Evolutionary conservation across 2,113 vertebrate genomes (phyloP), one percentile per base, ranked within the genome.

Genomic region (Ictalurus punctatus): DNA sequence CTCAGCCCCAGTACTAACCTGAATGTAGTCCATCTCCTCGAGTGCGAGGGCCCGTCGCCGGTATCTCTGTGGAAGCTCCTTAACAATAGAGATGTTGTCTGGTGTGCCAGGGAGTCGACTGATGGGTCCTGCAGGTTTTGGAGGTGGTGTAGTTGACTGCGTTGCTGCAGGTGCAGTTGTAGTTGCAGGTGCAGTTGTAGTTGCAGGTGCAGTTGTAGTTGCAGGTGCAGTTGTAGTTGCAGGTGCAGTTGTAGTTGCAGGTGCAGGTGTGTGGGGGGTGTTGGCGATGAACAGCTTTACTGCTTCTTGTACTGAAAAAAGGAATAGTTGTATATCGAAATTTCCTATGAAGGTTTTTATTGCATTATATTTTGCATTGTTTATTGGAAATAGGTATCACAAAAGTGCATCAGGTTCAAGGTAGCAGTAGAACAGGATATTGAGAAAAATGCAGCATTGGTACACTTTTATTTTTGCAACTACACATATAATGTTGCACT

Each of bases 1-100:
- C 69, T 44, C 13, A 44, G 37, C 30, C 40, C 8, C 17, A 44
- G 37, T 44, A 71, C 92, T 92, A 89, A 96, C 95, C 95, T 96
- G 95, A 84, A 96, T 96, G 87, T 92, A 96, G 4, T 96, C 95
- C 92, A 96, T 96, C 89, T 96, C 96, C 0, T 96, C 95, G 0
- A 52, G 65, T 0, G 93, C 12, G 54, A 96, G 0, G 21, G 82
- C 88, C 93, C 93, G 95, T 89, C 96, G 94, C 82, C 95, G 94
- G 87, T 95, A 96, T 85, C 94, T 94, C 3, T 94, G 94, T 85
- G 95, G 94, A 0, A 96, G 86, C 4, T 93, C 90, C 90, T 94
- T 93, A 91, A 95, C 87, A 30, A 93, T 93, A 78, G 93, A 91
- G 81, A 95, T 87, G 5, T 90, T 94, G 90, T 96, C 96, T 0